Conservation (phyloP, 2,113 vertebrate species). For the Gnathonemus echidnorhynchus region DNA sequence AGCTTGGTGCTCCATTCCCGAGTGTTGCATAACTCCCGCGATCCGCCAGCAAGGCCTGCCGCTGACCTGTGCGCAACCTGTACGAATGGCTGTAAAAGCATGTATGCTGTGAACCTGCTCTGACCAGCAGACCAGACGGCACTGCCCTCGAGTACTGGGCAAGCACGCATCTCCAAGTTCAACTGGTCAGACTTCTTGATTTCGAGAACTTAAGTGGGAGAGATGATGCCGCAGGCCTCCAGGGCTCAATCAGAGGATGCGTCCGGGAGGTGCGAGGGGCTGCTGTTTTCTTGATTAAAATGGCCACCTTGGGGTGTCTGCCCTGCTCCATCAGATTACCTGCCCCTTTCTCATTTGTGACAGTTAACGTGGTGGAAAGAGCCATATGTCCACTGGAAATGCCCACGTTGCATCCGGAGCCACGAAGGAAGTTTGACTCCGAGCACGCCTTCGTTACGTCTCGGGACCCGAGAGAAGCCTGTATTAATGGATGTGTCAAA, state of each 20-base stretch:
- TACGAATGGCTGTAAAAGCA: neutral
- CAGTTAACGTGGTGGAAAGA: neutral
- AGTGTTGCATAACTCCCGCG: neutral
- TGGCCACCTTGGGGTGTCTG: neutral
- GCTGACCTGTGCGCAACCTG: neutral
- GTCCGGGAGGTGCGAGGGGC: neutral
- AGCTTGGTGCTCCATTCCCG: neutral
- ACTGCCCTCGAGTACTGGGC: neutral
- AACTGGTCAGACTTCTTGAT: neutral
- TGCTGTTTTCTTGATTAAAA: conserved; percentile 21
- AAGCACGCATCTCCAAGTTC: neutral
- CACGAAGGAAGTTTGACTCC: neutral
- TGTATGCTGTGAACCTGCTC: neutral
- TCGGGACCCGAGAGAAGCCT: neutral
- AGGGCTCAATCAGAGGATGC: neutral
- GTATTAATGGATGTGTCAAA: conserved; percentile 9
- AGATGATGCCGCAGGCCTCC: neutral
- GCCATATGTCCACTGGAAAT: neutral
- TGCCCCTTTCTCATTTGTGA: neutral
- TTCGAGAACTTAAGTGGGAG: neutral
- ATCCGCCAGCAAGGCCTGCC: neutral
- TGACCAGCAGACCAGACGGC: neutral
- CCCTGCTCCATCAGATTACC: neutral
- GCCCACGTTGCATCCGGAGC: neutral
- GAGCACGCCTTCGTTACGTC: neutral